Percentiles rank a stretch among this genome's conserved stretches.
Evolutionary conservation across 2,888 invertebrate species (phyloP).

Genomic region (Lithosia quadra): DNA sequence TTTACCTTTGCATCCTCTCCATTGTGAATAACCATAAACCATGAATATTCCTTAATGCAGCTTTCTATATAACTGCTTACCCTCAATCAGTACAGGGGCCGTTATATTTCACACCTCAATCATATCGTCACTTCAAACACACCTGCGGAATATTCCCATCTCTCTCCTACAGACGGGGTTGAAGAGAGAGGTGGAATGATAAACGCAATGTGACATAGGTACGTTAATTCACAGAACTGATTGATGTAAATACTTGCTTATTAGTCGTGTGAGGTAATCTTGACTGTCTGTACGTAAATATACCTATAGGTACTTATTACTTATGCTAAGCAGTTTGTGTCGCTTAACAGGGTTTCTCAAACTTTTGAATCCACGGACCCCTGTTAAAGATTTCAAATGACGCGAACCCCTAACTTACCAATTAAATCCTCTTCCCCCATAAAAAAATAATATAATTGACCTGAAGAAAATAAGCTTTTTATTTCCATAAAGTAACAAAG

Average conservation of each 20-base stretch:
- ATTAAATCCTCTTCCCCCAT: too few species aligned
- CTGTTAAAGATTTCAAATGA: too few species aligned
- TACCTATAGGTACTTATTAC: not conserved
- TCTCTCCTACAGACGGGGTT: constrained; percentile 43
- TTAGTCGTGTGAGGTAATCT: constrained; percentile 34
- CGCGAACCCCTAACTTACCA: too few species aligned
- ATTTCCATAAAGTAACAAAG: too few species aligned
- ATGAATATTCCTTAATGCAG: constrained; percentile 17
- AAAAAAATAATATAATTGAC: too few species aligned
- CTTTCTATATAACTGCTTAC: constrained; percentile 41
- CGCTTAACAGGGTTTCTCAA: not conserved
- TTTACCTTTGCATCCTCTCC: not conserved
- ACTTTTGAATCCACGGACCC: too few species aligned
- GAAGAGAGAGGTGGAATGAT: constrained; percentile 50
- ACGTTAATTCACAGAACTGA: constrained; percentile 73
- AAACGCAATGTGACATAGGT: constrained; percentile 50
- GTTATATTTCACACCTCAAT: constrained; percentile 75
- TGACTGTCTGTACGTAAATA: constrained; percentile 22
- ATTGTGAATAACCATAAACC: constrained; percentile 1
- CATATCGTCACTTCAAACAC: constrained; percentile 62
- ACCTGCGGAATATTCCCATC: constrained; percentile 60
- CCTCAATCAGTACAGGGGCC: constrained; percentile 54
- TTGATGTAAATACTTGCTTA: constrained; percentile 49
- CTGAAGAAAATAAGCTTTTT: too few species aligned
- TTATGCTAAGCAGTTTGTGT: not conserved